Evolutionary conservation across 2,888 invertebrate species (phyloP).

Genomic region (Hecatera dysodea): DNA sequence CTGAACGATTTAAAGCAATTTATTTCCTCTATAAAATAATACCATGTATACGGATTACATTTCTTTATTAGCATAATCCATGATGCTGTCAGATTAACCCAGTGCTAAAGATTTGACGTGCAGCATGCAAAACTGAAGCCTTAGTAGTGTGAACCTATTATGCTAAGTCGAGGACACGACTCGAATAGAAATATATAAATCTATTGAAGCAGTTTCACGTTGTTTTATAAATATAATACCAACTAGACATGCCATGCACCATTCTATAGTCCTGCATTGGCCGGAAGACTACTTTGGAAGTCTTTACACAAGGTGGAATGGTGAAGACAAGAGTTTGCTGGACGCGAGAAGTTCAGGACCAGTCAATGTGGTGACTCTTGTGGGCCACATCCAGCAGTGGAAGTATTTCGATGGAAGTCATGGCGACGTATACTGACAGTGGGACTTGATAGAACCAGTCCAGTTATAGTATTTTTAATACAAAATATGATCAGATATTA

Average conservation of each 20-base stretch:
- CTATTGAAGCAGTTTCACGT: conserved; percentile 6
- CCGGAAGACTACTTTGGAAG: background rate
- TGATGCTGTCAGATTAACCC: conserved; percentile 39
- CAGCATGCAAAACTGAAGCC: conserved; percentile 66
- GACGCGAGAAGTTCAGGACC: too few relatives aligned
- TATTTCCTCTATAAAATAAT: conserved; percentile 2
- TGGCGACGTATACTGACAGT: too few relatives aligned
- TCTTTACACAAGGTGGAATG: background rate
- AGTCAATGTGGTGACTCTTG: too few relatives aligned
- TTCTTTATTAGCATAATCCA: conserved; percentile 27
- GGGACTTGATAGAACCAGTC: too few relatives aligned
- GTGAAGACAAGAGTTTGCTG: background rate
- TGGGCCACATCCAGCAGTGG: too few relatives aligned
- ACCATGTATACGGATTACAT: conserved; percentile 9
- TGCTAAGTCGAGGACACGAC: conserved; percentile 59
- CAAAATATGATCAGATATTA: too few relatives aligned
- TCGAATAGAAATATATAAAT: conserved; percentile 52
- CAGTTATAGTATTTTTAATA: too few relatives aligned
- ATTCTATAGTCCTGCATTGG: background rate
- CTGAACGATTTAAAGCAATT: conserved; percentile 4
- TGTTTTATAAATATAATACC: background rate
- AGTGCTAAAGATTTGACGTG: conserved; percentile 51
- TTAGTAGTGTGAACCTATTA: conserved; percentile 61
- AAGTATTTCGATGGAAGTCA: too few relatives aligned
- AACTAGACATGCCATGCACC: background rate